phyloP scores from a whole-genome alignment of 1,140 invertebrate genomes.

The Ips typographus region DNA sequence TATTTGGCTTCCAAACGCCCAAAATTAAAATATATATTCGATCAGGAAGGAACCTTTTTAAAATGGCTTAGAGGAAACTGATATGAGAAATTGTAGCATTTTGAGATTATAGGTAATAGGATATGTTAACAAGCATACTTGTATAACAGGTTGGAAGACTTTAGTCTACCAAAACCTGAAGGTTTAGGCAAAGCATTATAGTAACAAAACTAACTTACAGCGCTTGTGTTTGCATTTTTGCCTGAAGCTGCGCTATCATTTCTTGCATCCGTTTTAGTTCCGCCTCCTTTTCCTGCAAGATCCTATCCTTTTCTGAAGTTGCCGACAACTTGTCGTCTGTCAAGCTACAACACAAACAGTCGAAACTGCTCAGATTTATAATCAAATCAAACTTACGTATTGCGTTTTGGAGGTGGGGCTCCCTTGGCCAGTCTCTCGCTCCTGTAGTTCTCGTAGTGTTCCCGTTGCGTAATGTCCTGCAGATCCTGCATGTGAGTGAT shows the following conservation, averaged over 20 bases:
- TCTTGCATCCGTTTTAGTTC: constrained; percentile 92
- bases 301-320: constrained; percentile 75
- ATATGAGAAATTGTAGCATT: too few relatives aligned
- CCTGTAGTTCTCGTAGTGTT: constrained; percentile 96
- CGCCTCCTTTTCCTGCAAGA: constrained; percentile 86
- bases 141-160: background rate
- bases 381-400: constrained; percentile 56
- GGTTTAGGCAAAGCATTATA: too few relatives aligned
- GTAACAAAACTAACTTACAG: constrained; percentile 2
- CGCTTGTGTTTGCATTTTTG: constrained; percentile 76
- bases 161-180: too few relatives aligned
- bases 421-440: constrained; percentile 83
- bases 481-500: constrained; percentile 97
- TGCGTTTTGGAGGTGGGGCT: constrained; percentile 68
- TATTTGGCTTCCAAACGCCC: too few relatives aligned
- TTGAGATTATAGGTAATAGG: background rate
- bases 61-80: too few relatives aligned
- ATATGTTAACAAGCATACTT: constrained; percentile 7
- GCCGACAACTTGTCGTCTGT: constrained; percentile 52
- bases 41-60: too few relatives aligned
- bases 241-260: constrained; percentile 93
- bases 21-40: too few relatives aligned
- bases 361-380: background rate
- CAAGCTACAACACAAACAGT: constrained; percentile 41
- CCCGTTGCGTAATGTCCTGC: constrained; percentile 93